Evolutionary conservation across 2,888 invertebrate species (phyloP).

Genomic region (Drosophila quinaria): DNA sequence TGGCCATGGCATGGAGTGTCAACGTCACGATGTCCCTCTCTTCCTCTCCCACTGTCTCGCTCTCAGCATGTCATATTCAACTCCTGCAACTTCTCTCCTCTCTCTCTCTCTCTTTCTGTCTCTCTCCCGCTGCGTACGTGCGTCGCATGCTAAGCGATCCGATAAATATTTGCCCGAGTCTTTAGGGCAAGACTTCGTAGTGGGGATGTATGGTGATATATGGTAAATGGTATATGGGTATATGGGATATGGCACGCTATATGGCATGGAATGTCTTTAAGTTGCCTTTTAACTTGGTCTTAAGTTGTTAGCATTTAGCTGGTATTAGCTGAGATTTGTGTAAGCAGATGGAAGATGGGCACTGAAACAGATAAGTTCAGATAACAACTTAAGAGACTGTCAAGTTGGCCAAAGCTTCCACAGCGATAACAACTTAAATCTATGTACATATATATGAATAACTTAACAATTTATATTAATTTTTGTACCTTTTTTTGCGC

Average conservation of each 20-base stretch:
- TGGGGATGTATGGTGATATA: constrained; percentile 4
- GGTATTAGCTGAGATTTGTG: constrained; percentile 75
- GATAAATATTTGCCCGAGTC: constrained; percentile 75
- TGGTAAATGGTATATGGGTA: constrained; percentile 22
- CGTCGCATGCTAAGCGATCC: constrained; percentile 64
- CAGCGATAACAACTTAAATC: not conserved
- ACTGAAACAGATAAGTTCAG: constrained; percentile 8
- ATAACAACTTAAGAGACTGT: constrained; percentile 13
- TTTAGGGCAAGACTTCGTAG: constrained; percentile 43
- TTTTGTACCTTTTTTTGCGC: not conserved
- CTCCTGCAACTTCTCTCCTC: not conserved
- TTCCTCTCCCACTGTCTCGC: not conserved
- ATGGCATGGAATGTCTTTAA: constrained; percentile 56
- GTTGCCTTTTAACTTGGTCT: constrained; percentile 76
- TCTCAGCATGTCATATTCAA: not conserved
- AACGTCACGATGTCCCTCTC: constrained; percentile 70
- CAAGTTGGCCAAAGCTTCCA: not conserved
- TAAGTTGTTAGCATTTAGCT: constrained; percentile 80
- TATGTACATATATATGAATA: not conserved
- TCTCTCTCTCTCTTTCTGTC: not conserved
- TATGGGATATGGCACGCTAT: constrained; percentile 16
- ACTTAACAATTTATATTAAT: not conserved
- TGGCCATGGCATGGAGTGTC: constrained; percentile 68
- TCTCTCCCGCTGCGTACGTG: constrained; percentile 52
- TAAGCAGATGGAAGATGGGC: not conserved